Base-by-base conservation (phyloP, 2,797 vertebrate genomes). In the Tamandua tetradactyla region DNA sequence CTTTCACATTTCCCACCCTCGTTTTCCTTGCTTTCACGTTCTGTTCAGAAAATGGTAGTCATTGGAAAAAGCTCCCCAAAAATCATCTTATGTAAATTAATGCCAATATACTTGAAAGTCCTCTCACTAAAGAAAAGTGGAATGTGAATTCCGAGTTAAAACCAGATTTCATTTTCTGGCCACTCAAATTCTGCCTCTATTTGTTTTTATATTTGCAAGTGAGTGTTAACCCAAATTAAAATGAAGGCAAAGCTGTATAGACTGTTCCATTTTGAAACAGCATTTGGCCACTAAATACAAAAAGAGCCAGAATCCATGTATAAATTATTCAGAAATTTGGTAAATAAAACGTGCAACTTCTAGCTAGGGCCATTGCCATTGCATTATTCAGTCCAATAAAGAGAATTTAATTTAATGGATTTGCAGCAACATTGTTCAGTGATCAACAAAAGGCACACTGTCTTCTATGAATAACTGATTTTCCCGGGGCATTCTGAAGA, bases 361-460 rank as follows among this genome's bases (percentile, higher is more conserved):
- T 40, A 59, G 49, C 97, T 22, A 23, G 83, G 94, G 93, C 95
- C 96, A 96, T 98, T 94, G 78, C 96, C 97, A 97, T 97, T 97
- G 88, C 96, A 86, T 94, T 97, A 96, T 96, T 93, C 11, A 83
- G 66, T 35, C 92, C 85, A 85, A 91, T 95, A 97, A 95, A 95
- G 97, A 69, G 97, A 96, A 98, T 98, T 98, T 98, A 98, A 98
- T 98, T 98, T 98, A 98, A 98, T 98, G 97, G 98, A 98, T 98
- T 99, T 98, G 98, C 98, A 98, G 98, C 98, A 98, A 98, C 98
- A 98, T 99, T 98, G 98, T 99, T 98, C 98, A 97, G 86, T 94
- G 96, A 98, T 97, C 97, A 93, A 98, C 98, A 98, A 99, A 97
- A 98, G 98, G 97, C 97, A 96, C 97, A 97, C 97, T 97, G 97